Percentiles rank a stretch among this genome's conserved stretches.
Conservation (phyloP, 2,888 invertebrate species). For the Oxytorus armatus region DNA sequence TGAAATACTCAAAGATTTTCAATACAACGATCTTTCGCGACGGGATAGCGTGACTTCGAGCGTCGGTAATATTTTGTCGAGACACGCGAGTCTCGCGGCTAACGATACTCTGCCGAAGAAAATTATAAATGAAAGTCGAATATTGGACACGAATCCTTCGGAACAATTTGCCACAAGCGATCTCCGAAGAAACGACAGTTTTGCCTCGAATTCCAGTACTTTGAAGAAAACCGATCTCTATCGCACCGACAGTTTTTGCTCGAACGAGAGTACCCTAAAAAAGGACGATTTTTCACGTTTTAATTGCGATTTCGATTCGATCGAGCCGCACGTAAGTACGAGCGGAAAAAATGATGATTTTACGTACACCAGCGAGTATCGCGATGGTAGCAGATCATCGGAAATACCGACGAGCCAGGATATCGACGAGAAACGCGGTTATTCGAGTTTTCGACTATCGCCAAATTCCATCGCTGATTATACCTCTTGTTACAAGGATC, state of each 20-base stretch:
- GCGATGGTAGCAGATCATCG: conserved; percentile 57
- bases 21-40: conserved; percentile 67
- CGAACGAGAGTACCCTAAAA: conserved; percentile 75
- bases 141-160: conserved; percentile 60
- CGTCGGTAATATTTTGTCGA: conserved; percentile 74
- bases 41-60: conserved; percentile 73
- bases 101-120: conserved; percentile 67
- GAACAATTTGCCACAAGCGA: conserved; percentile 45
- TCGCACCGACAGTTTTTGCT: conserved; percentile 75
- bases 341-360: conserved; percentile 44
- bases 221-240: conserved; percentile 70
- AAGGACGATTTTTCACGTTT: conserved; percentile 68
- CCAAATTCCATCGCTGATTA: conserved; percentile 73
- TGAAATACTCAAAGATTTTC: conserved; percentile 53
- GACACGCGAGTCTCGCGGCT: conserved; percentile 73
- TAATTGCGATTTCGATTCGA: conserved; percentile 61
- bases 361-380: conserved; percentile 37
- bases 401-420: conserved; percentile 55
- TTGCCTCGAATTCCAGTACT: conserved; percentile 70
- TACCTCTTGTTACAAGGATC: conserved; percentile 75
- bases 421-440: conserved; percentile 63
- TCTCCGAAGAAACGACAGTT: conserved; percentile 69
- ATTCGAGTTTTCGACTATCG: conserved; percentile 69
- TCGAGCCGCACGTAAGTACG: conserved; percentile 33
- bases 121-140: conserved; percentile 58